Conservation (phyloP, 2,113 vertebrate species). For the Pteropus alecto region DNA sequence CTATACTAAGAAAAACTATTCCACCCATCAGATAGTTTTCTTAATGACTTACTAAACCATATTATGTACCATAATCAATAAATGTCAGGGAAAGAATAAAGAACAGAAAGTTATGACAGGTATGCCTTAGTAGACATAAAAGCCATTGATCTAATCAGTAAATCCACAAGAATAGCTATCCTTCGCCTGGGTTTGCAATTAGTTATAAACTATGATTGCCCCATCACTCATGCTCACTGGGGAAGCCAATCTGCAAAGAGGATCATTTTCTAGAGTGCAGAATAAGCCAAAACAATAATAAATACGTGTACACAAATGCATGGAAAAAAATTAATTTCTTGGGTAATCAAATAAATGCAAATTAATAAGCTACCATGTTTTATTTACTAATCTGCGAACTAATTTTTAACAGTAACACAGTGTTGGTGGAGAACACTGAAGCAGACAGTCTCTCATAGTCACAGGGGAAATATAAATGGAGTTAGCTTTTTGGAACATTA, state of each 20-base stretch:
- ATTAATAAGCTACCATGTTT: background rate
- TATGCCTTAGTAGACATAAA: background rate
- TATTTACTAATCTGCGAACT: background rate
- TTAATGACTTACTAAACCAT: background rate
- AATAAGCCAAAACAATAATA: background rate
- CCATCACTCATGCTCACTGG: background rate
- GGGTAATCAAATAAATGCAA: background rate
- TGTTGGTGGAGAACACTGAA: background rate
- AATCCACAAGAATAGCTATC: background rate
- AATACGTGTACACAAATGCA: background rate
- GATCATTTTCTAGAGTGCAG: background rate
- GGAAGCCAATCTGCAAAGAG: background rate
- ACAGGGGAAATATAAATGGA: background rate
- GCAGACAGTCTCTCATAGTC: background rate
- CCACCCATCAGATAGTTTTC: background rate
- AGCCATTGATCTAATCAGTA: background rate
- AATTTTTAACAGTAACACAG: background rate
- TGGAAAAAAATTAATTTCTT: background rate
- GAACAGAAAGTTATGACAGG: background rate
- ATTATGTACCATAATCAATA: background rate
- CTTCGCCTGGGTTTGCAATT: background rate
- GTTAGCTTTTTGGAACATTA: background rate
- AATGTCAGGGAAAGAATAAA: background rate
- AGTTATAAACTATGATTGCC: background rate
- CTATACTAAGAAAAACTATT: background rate